A percentile compares a stretch with the other conserved stretches of the same genome.
phyloP scores from a whole-genome alignment of 2,113 vertebrate genomes.

The Charina bottae region DNA sequence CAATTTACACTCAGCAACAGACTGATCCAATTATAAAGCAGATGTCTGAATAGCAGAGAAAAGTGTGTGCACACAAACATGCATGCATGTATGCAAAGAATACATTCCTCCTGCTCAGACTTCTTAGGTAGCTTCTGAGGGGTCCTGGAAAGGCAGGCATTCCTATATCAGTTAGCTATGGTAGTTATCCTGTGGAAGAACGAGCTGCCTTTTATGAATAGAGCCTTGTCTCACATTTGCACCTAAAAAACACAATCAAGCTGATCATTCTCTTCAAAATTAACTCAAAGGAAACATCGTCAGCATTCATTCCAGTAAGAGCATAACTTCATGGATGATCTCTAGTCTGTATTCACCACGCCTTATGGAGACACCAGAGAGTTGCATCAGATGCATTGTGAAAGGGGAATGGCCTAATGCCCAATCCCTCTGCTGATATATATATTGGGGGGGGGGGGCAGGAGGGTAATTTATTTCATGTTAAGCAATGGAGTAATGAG shows the following conservation, averaged over 20 bases:
- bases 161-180: constrained; percentile 35
- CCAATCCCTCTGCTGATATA: background rate
- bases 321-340: background rate
- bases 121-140: constrained; percentile 32
- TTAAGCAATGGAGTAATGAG: background rate
- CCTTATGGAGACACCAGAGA: fast-evolving
- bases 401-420: background rate
- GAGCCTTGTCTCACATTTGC: constrained; percentile 33
- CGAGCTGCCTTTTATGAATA: constrained; percentile 34
- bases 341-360: background rate
- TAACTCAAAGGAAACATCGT: constrained; percentile 21
- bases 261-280: constrained; percentile 41
- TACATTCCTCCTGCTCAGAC: constrained; percentile 20
- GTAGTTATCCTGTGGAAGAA: constrained; percentile 30
- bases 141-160: constrained; percentile 5
- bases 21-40: background rate
- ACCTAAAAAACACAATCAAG: constrained; percentile 11
- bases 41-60: background rate
- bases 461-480: background rate
- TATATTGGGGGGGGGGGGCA: background rate
- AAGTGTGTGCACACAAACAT: background rate
- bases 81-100: background rate
- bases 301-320: constrained; percentile 8
- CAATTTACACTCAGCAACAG: background rate
- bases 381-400: background rate